These are phyloP conservation scores for Ochropleura leucogaster DNA, from an alignment of 2,888 invertebrate species.

Conservation along the genomic window DNA sequence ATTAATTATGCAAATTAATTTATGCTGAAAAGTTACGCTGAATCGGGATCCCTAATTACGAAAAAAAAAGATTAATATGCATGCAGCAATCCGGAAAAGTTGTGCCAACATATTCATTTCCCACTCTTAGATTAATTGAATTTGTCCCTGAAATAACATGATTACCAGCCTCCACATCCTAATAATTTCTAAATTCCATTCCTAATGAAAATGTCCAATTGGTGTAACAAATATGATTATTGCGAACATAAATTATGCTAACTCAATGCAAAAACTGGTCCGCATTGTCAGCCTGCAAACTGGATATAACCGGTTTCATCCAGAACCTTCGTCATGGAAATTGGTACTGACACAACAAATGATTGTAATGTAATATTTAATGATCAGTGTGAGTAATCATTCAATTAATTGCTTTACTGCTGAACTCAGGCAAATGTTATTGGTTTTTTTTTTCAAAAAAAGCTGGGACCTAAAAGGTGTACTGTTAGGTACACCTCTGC, in stretches of 20 bases:
- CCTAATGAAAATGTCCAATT: conserved; percentile 59
- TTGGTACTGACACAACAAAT: conserved; percentile 25
- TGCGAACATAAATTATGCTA: conserved; percentile 71
- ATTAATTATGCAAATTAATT: conserved; percentile 30
- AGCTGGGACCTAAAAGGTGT: too few species aligned
- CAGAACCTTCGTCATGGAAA: conserved; percentile 41
- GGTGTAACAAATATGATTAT: conserved; percentile 67
- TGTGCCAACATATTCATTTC: neutral
- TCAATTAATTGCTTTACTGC: neutral
- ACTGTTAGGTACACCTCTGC: neutral
- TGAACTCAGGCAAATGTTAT: neutral
- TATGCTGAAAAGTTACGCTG: neutral
- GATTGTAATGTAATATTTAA: conserved; percentile 11
- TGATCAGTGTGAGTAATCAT: neutral
- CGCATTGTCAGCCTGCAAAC: conserved; percentile 33
- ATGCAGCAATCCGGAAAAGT: conserved; percentile 4
- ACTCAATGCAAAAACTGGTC: conserved; percentile 53
- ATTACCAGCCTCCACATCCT: conserved; percentile 9
- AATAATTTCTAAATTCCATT: conserved; percentile 52
- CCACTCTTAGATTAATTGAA: neutral
- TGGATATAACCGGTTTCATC: conserved; percentile 34
- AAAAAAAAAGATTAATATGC: conserved; percentile 3
- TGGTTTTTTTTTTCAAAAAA: neutral
- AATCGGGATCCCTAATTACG: neutral
- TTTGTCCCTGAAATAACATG: conserved; percentile 14